These are phyloP conservation scores for Myotis pilosus DNA, from an alignment of 2,797 vertebrate species.

Conservation along the genomic window DNA sequence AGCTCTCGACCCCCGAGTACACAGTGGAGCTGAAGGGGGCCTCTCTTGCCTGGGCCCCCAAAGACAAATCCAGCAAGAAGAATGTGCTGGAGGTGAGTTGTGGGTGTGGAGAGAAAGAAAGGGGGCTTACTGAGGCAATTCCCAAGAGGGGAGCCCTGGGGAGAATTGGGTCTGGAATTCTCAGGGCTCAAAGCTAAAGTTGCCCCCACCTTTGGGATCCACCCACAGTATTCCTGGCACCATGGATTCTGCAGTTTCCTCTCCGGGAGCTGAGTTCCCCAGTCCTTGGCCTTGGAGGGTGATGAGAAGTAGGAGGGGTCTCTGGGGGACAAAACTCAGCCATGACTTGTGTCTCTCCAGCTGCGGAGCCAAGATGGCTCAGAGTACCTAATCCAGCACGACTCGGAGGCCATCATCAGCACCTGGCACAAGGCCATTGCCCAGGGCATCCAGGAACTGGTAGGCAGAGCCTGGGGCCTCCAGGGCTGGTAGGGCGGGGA, in stretches of 20 bases:
- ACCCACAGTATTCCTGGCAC: background rate
- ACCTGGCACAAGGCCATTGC: constrained; percentile 90
- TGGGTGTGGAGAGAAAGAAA: background rate
- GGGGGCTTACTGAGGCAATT: background rate
- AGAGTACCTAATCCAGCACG: constrained; percentile 94
- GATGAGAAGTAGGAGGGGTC: background rate
- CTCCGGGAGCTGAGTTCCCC: background rate
- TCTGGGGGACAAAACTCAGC: background rate
- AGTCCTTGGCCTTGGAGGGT: background rate
- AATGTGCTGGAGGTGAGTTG: constrained; percentile 92
- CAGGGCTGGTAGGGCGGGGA: background rate
- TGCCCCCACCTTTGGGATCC: background rate
- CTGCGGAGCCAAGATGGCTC: constrained; percentile 91
- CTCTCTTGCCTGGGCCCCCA: constrained; percentile 87
- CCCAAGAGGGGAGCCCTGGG: background rate
- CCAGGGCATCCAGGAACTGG: constrained; percentile 88
- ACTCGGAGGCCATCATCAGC: constrained; percentile 92
- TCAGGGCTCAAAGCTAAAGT: background rate
- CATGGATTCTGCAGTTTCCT: background rate
- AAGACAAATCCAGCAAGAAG: constrained; percentile 96
- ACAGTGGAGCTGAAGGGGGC: constrained; percentile 91
- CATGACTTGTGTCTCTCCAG: constrained; percentile 77
- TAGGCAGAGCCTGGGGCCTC: constrained; percentile 65
- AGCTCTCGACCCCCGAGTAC: constrained; percentile 90
- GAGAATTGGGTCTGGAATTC: background rate